Conservation (phyloP, 2,797 vertebrate genomes). For the Naso thynnoides region DNA sequence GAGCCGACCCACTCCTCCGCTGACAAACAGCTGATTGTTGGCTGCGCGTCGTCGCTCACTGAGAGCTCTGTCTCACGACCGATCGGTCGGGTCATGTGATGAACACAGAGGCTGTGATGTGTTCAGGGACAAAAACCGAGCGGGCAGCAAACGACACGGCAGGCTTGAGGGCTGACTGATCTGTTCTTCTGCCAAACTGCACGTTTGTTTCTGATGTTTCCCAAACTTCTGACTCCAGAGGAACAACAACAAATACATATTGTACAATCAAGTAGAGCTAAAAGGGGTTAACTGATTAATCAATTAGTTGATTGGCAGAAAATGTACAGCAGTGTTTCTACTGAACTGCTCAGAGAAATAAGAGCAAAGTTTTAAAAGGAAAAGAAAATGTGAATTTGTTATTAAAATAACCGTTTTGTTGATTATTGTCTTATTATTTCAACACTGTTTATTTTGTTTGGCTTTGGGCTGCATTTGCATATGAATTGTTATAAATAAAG, state of each 20-base stretch:
- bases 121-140: conserved; percentile 53
- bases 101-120: conserved; percentile 48
- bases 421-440: too few relatives aligned
- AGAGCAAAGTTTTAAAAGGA: too few relatives aligned
- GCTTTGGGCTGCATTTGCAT: not conserved
- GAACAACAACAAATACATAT: not conserved
- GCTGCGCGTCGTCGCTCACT: conserved; percentile 38
- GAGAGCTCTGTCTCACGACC: conserved; percentile 55
- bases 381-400: too few relatives aligned
- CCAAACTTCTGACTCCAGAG: not conserved
- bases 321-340: not conserved
- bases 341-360: too few relatives aligned
- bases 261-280: not conserved
- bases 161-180: not conserved
- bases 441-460: too few relatives aligned
- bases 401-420: too few relatives aligned
- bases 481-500: not conserved
- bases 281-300: not conserved
- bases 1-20: conserved; percentile 60
- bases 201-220: not conserved
- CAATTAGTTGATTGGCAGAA: not conserved
- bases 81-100: conserved; percentile 56
- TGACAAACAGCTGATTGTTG: conserved; percentile 74
- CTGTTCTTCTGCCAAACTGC: too few relatives aligned
- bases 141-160: conserved; percentile 14